Percentiles rank a stretch among this genome's conserved stretches.
Evolutionary conservation across 2,113 vertebrate species (phyloP).

Genomic region (Strix uralensis): DNA sequence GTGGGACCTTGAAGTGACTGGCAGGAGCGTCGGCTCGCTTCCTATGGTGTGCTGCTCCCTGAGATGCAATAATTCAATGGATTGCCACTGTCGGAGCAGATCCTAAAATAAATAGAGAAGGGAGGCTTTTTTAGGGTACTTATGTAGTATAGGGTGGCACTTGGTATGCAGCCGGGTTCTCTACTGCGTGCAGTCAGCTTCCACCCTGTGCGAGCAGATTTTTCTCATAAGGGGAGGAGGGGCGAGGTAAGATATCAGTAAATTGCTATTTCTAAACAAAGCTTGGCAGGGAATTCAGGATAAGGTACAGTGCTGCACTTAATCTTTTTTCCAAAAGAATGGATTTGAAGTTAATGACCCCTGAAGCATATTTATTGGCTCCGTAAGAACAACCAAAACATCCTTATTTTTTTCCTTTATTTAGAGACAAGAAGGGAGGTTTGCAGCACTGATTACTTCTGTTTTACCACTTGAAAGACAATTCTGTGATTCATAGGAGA

Average conservation of each 20-base stretch:
- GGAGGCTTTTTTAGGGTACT: background rate
- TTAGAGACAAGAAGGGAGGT: background rate
- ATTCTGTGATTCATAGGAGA: background rate
- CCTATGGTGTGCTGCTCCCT: rapidly evolving
- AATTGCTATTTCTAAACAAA: conserved; percentile 43
- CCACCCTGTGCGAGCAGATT: background rate
- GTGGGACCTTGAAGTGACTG: background rate
- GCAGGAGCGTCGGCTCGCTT: background rate
- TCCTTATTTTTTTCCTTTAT: background rate
- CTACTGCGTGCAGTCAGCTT: background rate
- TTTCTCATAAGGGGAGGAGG: background rate
- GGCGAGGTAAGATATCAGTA: background rate
- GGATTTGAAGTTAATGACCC: conserved; percentile 25
- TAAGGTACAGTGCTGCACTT: conserved; percentile 30
- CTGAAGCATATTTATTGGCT: background rate
- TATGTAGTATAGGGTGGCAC: background rate
- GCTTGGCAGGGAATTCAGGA: conserved; percentile 15
- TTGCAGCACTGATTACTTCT: background rate
- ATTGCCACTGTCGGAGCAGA: background rate
- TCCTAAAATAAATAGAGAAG: conserved; percentile 6
- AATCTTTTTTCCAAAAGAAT: conserved; percentile 52
- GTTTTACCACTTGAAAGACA: background rate
- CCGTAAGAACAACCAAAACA: background rate
- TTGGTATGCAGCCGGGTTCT: background rate
- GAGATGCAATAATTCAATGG: background rate